phyloP scores from a whole-genome alignment of 2,888 invertebrate genomes.

The Diplazon laetatorius region DNA sequence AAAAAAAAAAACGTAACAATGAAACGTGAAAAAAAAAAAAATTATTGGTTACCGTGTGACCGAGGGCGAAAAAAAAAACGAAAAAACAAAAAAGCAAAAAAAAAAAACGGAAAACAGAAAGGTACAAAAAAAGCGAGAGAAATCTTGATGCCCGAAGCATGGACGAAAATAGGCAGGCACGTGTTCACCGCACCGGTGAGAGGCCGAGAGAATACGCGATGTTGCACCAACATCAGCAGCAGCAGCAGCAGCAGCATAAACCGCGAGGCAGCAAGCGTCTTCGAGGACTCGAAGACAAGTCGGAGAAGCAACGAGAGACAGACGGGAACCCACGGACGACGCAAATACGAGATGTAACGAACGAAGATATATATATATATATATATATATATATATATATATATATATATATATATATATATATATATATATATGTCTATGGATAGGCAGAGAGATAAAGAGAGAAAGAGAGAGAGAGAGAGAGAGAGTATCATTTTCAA shows the following conservation, averaged over 20 bases:
- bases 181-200: slow-evolving; percentile 60
- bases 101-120: not conserved
- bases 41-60: not conserved
- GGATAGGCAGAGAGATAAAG: slow-evolving; percentile 29
- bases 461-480: slow-evolving; percentile 61
- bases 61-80: not conserved
- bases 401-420: slow-evolving; percentile 9
- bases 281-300: slow-evolving; percentile 17
- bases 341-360: slow-evolving; percentile 16
- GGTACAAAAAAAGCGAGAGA: slow-evolving; percentile 5
- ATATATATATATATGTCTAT: not conserved
- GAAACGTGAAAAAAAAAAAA: not conserved
- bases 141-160: slow-evolving; percentile 52
- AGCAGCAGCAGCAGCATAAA: too few species aligned
- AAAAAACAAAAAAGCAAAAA: not conserved
- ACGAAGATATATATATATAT: not conserved
- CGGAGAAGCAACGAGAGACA: slow-evolving; percentile 10
- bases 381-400: not conserved
- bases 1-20: not conserved
- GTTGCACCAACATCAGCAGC: slow-evolving; percentile 43
- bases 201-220: slow-evolving; percentile 32
- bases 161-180: slow-evolving; percentile 62
- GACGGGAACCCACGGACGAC: slow-evolving; percentile 18
- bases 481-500: slow-evolving; percentile 75
- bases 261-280: slow-evolving; percentile 22